phyloP scores from a whole-genome alignment of 2,113 vertebrate genomes.

The Recurvirostra avosetta region DNA sequence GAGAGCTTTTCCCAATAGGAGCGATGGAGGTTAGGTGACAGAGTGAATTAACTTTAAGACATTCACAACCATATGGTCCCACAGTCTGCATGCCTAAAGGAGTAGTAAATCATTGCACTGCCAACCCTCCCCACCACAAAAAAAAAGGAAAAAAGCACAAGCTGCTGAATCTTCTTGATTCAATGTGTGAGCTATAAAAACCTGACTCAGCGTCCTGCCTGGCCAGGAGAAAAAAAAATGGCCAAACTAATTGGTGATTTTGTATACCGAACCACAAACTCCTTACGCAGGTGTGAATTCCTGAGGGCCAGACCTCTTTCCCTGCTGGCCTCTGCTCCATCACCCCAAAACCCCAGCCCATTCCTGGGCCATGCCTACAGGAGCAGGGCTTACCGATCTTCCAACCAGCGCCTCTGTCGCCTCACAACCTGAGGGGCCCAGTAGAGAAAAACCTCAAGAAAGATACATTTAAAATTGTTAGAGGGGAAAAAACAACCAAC shows the following conservation, averaged over 20 bases:
- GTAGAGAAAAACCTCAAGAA: neutral
- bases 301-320: neutral
- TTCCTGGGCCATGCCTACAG: accelerated
- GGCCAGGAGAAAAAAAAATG: neutral
- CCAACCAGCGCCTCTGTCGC: accelerated
- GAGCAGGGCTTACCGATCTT: neutral
- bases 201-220: neutral
- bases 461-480: neutral
- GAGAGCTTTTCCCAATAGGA: conserved; percentile 27
- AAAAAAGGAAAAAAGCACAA: accelerated
- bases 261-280: neutral
- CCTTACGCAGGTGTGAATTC: neutral
- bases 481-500: neutral
- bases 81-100: neutral
- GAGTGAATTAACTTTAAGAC: conserved; percentile 46
- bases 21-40: conserved; percentile 19
- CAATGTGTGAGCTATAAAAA: neutral
- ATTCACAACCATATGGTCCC: neutral
- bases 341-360: neutral
- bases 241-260: neutral
- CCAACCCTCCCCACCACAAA: neutral
- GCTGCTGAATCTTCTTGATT: neutral
- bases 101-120: neutral
- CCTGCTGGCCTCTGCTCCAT: neutral
- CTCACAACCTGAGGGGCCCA: neutral